Conservation (phyloP, 2,797 vertebrate genomes). For the Petrocephalus schoutedeni region DNA sequence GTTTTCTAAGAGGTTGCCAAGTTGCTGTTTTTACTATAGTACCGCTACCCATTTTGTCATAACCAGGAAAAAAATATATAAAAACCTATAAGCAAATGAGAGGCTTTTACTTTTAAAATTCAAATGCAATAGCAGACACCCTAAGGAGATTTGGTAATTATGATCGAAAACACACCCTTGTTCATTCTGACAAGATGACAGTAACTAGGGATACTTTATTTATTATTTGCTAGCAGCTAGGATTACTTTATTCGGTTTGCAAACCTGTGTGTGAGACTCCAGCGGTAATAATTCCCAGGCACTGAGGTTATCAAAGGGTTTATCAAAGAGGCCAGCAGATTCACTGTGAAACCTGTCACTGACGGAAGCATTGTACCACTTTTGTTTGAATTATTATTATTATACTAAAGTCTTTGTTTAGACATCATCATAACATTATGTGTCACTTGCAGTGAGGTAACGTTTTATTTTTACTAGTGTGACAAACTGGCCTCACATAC, state of each 20-base stretch:
- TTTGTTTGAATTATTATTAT: not conserved
- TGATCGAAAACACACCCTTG: not conserved
- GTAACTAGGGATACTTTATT: not conserved
- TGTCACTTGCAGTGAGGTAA: not conserved
- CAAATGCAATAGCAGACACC: not conserved
- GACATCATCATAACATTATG: not conserved
- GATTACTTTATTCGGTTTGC: not conserved
- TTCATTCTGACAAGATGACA: slow-evolving; percentile 4
- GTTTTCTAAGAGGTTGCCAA: not conserved
- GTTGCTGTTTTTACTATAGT: not conserved
- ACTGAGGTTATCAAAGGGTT: not conserved
- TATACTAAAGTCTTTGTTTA: not conserved
- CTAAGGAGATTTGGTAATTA: not conserved
- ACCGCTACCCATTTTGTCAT: not conserved
- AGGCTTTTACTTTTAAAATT: not conserved
- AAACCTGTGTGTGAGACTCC: not conserved
- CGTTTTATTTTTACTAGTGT: not conserved
- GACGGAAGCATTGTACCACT: not conserved
- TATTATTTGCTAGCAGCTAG: not conserved
- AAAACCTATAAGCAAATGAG: not conserved
- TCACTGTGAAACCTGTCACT: not conserved
- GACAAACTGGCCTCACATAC: not conserved
- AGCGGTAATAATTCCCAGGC: not conserved
- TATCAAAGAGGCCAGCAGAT: not conserved
- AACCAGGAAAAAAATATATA: not conserved